These are phyloP conservation scores for Xiphophorus birchmanni DNA, from an alignment of 2,797 vertebrate species.

Conservation along the genomic window DNA sequence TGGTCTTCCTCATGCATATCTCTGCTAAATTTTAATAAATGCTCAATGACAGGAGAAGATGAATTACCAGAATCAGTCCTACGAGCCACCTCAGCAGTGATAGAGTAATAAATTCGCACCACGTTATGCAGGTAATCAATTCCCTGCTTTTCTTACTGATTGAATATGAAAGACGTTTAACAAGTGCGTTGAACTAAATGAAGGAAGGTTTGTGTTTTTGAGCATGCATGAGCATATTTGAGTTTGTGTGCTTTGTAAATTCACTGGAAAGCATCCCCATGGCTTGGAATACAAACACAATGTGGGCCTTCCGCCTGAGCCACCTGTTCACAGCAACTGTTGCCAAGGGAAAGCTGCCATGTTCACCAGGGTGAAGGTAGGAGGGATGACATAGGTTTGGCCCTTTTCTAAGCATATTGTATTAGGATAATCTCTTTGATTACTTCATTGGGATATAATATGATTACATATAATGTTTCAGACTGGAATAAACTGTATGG, in stretches of 20 bases:
- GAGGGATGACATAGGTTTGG: slow-evolving; percentile 48
- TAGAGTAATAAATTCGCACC: slow-evolving; percentile 70
- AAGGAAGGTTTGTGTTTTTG: slow-evolving; percentile 37
- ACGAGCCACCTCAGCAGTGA: slow-evolving; percentile 52
- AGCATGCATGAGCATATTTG: slow-evolving; percentile 19
- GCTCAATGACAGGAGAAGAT: slow-evolving; percentile 72
- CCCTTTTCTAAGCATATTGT: slow-evolving; percentile 37
- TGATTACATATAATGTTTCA: background rate
- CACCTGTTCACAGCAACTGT: slow-evolving; percentile 67
- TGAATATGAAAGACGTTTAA: slow-evolving; percentile 76
- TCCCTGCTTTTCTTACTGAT: slow-evolving; percentile 64
- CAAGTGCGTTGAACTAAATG: slow-evolving; percentile 56
- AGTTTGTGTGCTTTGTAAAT: slow-evolving; percentile 39
- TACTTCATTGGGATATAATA: slow-evolving; percentile 6
- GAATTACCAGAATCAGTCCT: slow-evolving; percentile 65
- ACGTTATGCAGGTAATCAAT: slow-evolving; percentile 55
- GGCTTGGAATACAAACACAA: slow-evolving; percentile 65
- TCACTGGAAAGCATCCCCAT: slow-evolving; percentile 43
- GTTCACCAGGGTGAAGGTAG: slow-evolving; percentile 47
- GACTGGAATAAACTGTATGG: background rate
- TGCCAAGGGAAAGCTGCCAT: slow-evolving; percentile 71
- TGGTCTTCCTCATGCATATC: slow-evolving; percentile 46
- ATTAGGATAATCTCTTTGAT: slow-evolving; percentile 38
- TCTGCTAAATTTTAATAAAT: slow-evolving; percentile 73
- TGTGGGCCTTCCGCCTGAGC: slow-evolving; percentile 60